These are phyloP conservation scores for Plumapathes pennacea DNA, from an alignment of 92 coral and sea anemone species.

Conservation along the genomic window DNA sequence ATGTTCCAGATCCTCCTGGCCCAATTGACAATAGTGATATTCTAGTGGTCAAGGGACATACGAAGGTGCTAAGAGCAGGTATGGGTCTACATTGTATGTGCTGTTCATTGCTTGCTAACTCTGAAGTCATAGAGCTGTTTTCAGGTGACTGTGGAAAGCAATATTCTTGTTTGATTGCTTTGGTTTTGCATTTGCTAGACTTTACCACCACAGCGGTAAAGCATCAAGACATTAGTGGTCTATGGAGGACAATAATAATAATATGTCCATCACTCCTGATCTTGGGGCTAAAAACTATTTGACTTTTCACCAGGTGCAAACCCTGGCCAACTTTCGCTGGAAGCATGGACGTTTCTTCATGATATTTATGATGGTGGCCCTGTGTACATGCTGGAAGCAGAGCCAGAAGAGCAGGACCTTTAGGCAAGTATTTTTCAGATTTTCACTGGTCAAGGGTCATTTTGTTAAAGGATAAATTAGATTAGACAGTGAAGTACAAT, in stretches of 20 bases:
- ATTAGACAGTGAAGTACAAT: no score
- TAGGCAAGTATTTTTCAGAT: no score
- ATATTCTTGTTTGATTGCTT: not conserved
- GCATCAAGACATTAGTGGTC: no score
- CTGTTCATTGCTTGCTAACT: not conserved
- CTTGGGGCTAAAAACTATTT: no score
- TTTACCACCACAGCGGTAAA: no score
- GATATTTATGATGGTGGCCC: conserved; percentile 91
- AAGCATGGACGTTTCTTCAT: conserved; percentile 81
- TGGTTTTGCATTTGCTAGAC: not conserved
- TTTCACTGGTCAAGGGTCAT: no score
- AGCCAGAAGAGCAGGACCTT: conserved; percentile 44
- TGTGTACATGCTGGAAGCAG: conserved; percentile 69
- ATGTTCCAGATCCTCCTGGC: conserved; percentile 82
- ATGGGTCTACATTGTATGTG: conserved; percentile 20
- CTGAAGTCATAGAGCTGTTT: not conserved
- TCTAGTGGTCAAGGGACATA: conserved; percentile 53
- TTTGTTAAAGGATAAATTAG: no score
- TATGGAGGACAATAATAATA: no score
- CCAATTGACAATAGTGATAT: conserved; percentile 87
- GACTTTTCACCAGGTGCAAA: conserved; percentile 60
- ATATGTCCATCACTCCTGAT: no score
- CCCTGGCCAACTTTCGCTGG: conserved; percentile 75
- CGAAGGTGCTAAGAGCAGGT: conserved; percentile 55
- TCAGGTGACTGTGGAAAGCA: not conserved